Percentiles rank a stretch among this genome's conserved stretches.
These are phyloP conservation scores for Haemorhous mexicanus DNA, from an alignment of 2,113 vertebrate species.

Conservation along the genomic window DNA sequence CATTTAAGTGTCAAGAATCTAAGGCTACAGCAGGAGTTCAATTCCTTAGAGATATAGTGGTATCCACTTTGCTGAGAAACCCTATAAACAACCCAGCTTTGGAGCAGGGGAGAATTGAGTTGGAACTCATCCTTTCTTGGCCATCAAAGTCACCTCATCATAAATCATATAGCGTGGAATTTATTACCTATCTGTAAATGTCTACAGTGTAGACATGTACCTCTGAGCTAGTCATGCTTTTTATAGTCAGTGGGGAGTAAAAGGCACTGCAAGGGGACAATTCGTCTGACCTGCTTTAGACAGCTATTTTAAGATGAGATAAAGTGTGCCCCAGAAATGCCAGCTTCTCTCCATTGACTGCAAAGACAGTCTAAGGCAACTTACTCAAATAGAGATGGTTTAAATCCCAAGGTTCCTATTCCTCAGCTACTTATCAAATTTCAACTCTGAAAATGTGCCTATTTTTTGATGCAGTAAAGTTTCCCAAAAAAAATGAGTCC, in stretches of 20 bases:
- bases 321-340: slow-evolving; percentile 11
- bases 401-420: neutral
- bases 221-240: neutral
- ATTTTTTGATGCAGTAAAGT: neutral
- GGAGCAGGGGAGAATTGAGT: neutral
- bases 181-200: slow-evolving; percentile 17
- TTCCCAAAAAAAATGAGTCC: neutral
- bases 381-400: neutral
- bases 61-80: neutral
- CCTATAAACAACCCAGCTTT: neutral
- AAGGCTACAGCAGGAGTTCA: neutral
- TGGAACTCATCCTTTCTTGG: neutral
- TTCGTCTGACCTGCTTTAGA: neutral
- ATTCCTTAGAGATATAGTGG: neutral
- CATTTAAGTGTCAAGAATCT: neutral
- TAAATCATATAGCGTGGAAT: neutral
- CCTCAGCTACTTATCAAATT: neutral
- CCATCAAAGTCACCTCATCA: neutral
- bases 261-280: neutral
- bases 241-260: neutral
- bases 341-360: neutral
- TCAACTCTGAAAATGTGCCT: neutral
- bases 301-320: slow-evolving; percentile 28
- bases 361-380: neutral
- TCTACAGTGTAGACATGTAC: neutral